phyloP scores from a whole-genome alignment of 30 jellyfish, hydroid and myxozoan species.

The Nemopilema nomurai region DNA sequence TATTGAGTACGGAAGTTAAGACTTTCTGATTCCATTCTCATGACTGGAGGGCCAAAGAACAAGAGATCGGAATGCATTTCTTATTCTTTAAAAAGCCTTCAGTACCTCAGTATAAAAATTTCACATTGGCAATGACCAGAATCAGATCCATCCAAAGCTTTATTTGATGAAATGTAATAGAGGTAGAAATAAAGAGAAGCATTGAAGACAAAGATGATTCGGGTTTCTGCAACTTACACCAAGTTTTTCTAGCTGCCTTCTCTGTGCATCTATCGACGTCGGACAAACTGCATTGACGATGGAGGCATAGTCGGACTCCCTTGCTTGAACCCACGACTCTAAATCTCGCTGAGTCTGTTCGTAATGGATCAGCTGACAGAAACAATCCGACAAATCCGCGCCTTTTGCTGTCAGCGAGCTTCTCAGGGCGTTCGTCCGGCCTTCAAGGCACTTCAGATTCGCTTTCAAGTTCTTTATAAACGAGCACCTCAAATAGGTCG shows the following conservation, averaged over 20 bases:
- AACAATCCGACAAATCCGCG: constrained; percentile 40
- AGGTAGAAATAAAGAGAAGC: too few species aligned
- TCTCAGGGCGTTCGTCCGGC: constrained; percentile 9
- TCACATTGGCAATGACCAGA: too few species aligned
- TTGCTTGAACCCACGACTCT: constrained; percentile 71
- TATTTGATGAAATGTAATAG: too few species aligned
- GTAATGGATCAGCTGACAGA: constrained; percentile 63
- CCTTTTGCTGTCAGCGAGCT: constrained; percentile 35
- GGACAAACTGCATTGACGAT: constrained; percentile 16
- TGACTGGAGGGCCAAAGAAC: too few species aligned
- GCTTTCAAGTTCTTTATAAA: constrained; percentile 1
- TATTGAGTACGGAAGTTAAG: too few species aligned
- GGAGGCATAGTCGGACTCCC: constrained; percentile 68
- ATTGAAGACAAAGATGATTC: too few species aligned
- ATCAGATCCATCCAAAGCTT: too few species aligned
- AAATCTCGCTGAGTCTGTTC: constrained; percentile 80
- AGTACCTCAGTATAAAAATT: too few species aligned
- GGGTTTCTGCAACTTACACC: constrained; percentile 23
- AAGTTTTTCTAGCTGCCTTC: constrained; percentile 35
- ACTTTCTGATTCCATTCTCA: too few species aligned
- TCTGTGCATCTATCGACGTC: constrained; percentile 28
- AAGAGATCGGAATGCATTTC: too few species aligned
- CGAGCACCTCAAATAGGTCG: constrained; percentile 15
- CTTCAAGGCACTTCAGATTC: constrained; percentile 13
- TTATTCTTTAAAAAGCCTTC: not conserved